phyloP scores from a whole-genome alignment of 2,113 vertebrate species.

The Clinocottus analis region DNA sequence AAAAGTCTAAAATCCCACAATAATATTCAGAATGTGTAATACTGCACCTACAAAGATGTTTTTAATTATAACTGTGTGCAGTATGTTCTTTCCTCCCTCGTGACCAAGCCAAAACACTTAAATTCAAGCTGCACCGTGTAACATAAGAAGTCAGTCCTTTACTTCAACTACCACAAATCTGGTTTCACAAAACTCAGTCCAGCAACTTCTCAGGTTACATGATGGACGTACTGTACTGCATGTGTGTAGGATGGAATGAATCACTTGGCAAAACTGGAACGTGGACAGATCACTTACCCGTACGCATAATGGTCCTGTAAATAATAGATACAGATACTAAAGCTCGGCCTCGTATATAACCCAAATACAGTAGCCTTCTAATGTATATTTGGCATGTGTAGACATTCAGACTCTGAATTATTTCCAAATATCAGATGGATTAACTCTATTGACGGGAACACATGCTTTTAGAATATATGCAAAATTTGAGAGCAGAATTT shows the following conservation, averaged over 20 bases:
- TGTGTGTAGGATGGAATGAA: not conserved
- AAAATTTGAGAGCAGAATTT: not conserved
- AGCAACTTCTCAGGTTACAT: slow-evolving; percentile 13
- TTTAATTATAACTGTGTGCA: not conserved
- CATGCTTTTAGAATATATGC: not conserved
- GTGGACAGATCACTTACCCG: not conserved
- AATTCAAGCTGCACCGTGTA: slow-evolving; percentile 5
- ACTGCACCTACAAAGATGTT: not conserved
- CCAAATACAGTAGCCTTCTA: no score
- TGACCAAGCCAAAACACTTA: not conserved
- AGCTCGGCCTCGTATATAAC: not conserved
- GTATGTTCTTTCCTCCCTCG: not conserved
- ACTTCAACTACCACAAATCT: not conserved
- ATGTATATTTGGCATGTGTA: not conserved
- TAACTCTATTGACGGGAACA: not conserved
- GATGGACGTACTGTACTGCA: not conserved
- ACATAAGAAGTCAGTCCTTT: slow-evolving; percentile 15
- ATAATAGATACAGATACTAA: not conserved
- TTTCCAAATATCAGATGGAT: not conserved
- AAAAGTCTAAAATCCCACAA: not conserved
- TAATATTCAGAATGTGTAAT: not conserved
- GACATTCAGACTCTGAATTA: not conserved
- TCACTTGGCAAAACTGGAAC: not conserved
- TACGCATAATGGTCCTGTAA: not conserved
- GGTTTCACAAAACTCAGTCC: slow-evolving; percentile 2